Base-by-base conservation (phyloP, 2,888 invertebrate genomes). In the Tricholauxania praeusta region DNA sequence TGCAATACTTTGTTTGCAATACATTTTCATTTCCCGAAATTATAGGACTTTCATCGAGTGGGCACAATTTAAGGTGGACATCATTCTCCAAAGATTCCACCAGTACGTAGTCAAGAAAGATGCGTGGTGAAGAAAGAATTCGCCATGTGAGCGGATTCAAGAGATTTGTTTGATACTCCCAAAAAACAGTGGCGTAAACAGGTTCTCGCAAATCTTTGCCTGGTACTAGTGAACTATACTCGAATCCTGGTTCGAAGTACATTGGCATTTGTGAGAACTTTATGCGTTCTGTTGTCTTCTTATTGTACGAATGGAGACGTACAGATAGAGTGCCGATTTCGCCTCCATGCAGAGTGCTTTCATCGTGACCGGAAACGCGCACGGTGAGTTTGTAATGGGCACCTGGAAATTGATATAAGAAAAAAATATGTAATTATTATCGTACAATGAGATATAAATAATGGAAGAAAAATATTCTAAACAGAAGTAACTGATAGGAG, bases 141-240 rank as follows among this genome's bases (percentile, higher is more conserved):
- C 96, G 89, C 95, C 96, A 96, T 0, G 95, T 95, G 77, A 95
- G 90, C 0, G 95, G 94, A 86, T 95, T 96, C 79, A 95, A 90
- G 28, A 94, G 85, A 76, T 92, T 94, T 4, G 93, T 92, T 80
- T 92, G 91, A 80, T 94, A 95, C 80, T 92, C 92, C 94, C 94
- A 96, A 80, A 92, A 91, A 1, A 95, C 90, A 77, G 93, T 90
- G 0, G 92, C 91, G 1, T 91, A 90, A 1, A 55, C 7, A 73
- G 91, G 89, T 48, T 91, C 90, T 0, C 91, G 91, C 0, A 94
- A 89, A 76, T 92, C 90, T 69, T 90, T 89, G 0, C 93, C 92
- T 0, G 93, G 90, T 19, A 94, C 88, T 77, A 95, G 90, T 49
- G 91, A 89, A 1, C 89, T 91, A 81, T 94, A 93, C 12, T 89